Conservation (phyloP, 2,113 vertebrate species). For the mouse (Mus musculus) region GRCm39 chr13:108008001-108008500, state of each 20-base stretch:
- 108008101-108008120: slow-evolving; percentile 36
- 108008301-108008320: slow-evolving; percentile 48
- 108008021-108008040: background rate
- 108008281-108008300: slow-evolving; percentile 61
- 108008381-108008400: slow-evolving; percentile 71
- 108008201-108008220: slow-evolving; percentile 33
- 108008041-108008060: background rate
- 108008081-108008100: slow-evolving; percentile 38
- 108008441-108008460: slow-evolving; percentile 74
- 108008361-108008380: slow-evolving; percentile 70
- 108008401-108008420: slow-evolving; percentile 69
- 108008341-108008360: slow-evolving; percentile 72
- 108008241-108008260: slow-evolving; percentile 57
- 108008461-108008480: slow-evolving; percentile 59
- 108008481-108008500: slow-evolving; percentile 36
- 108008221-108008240: slow-evolving; percentile 57
- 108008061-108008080: background rate
- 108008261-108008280: slow-evolving; percentile 67
- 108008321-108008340: slow-evolving; percentile 69
- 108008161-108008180: slow-evolving; percentile 2
- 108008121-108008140: slow-evolving; percentile 5
- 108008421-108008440: slow-evolving; percentile 78
- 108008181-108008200: slow-evolving; percentile 47
- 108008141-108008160: slow-evolving; percentile 41
- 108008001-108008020: background rate